These are phyloP conservation scores for Mizuhopecten yessoensis DNA, from an alignment of 1,140 invertebrate species.

Conservation along the genomic window DNA sequence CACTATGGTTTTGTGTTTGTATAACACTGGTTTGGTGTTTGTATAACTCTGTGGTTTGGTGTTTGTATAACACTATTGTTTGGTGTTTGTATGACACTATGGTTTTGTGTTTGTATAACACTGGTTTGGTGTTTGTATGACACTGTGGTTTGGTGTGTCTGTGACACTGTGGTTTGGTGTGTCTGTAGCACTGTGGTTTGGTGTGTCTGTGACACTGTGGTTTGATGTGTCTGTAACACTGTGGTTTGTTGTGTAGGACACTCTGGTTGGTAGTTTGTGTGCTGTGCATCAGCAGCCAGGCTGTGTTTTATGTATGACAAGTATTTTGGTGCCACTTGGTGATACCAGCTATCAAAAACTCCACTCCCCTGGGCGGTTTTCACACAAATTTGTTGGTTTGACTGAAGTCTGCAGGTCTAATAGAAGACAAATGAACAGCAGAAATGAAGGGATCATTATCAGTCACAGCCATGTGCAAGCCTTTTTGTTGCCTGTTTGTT, in stretches of 20 bases:
- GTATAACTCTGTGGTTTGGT: no score
- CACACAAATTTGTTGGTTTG: constrained; percentile 16
- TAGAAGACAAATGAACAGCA: constrained; percentile 30
- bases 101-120: no score
- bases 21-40: no score
- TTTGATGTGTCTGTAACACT: background rate
- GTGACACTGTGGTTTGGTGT: no score
- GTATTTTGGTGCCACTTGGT: constrained; percentile 2
- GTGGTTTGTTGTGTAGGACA: background rate
- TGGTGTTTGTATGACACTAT: no score
- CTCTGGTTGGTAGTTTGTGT: background rate
- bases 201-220: no score
- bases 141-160: no score
- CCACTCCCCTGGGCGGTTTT: constrained; percentile 1
- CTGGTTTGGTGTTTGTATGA: no score
- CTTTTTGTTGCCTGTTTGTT: background rate
- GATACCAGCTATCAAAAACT: constrained; percentile 38
- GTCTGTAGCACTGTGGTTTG: no score
- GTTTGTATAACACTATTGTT: no score
- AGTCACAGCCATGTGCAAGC: background rate
- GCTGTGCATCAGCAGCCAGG: background rate
- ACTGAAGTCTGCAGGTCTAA: constrained; percentile 23
- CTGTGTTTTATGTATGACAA: background rate
- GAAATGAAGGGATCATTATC: constrained; percentile 18
- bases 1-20: no score